Evolutionary conservation across 1,140 invertebrate genomes (phyloP), one percentile per base, ranked within the genome.

Genomic region (Drosophila auraria): DNA sequence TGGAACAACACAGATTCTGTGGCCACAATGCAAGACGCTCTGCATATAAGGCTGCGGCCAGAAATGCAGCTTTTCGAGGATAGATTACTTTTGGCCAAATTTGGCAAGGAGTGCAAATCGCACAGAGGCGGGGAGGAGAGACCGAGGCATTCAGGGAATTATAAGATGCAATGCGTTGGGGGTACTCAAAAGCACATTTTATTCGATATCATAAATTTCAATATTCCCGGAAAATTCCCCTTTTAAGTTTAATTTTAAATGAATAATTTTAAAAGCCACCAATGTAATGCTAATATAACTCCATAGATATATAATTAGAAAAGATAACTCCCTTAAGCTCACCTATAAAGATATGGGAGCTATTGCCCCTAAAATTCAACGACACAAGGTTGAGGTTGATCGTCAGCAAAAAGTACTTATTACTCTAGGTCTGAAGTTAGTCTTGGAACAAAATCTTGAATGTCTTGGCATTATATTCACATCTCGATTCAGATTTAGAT

Each of bases 71-170:
- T 75, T 75, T 36, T 62, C 74, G 71, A 64, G 60, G 50, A 75
- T 75, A 75, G 59, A 75, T 75, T 75, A 75, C 71, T 57, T 75
- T 75, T 75, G 36, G 59, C 72, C 72, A 64, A 75, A 75, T 75
- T 75, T 57, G 72, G 59, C 42, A 17, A 27, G 25, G 25, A 53
- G 33, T 40, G 50, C 11, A 25, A 73, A 36, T 49, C 30, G 33
- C 5, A 27, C 17, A 27, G 25, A 15, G 23, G 30, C n/a, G 9
- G 2, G 25, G 44, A 20, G 17, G 36, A 50, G 30, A 12, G 11
- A 36, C 17, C 20, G 6, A 27, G 20, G 15, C 20, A 23, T 27
- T 23, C 6, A 2, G 33, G 15, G 25, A 56, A 33, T 62, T 36
- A 36, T 42, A 11, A 12, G 14, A 69, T 9, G 45, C 36, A 40